phyloP scores from a whole-genome alignment of 2,113 vertebrate genomes.

The Chinchilla lanigera region DNA sequence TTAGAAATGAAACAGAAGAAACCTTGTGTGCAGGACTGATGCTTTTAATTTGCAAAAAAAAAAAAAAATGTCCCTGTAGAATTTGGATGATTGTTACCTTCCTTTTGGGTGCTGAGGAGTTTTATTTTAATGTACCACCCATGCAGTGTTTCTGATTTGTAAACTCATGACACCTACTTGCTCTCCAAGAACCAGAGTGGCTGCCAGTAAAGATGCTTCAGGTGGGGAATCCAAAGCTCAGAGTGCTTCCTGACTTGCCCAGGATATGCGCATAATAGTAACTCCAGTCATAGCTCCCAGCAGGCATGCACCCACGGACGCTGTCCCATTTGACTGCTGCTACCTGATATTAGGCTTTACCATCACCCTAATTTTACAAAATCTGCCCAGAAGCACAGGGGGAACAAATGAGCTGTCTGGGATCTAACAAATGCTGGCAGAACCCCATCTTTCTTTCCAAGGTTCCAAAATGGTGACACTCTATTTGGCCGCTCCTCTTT shows the following conservation, averaged over 20 bases:
- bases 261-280: background rate
- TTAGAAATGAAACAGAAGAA: background rate
- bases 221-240: background rate
- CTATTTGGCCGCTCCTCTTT: background rate
- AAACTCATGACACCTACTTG: background rate
- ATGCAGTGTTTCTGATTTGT: background rate
- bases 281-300: background rate
- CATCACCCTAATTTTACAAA: background rate
- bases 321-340: background rate
- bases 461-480: background rate
- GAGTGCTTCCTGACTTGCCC: background rate
- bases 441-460: background rate
- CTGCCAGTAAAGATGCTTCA: background rate
- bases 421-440: too few relatives aligned
- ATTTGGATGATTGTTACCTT: background rate
- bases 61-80: background rate
- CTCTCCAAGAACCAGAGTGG: background rate
- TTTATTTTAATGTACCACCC: background rate
- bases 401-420: background rate
- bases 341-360: background rate
- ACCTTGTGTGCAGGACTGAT: background rate
- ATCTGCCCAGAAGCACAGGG: background rate
- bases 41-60: background rate
- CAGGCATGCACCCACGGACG: fast-evolving
- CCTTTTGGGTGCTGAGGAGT: background rate